Evolutionary conservation across 2,888 invertebrate genomes (phyloP).

Genomic region (Drosophila vallismaia): DNA sequence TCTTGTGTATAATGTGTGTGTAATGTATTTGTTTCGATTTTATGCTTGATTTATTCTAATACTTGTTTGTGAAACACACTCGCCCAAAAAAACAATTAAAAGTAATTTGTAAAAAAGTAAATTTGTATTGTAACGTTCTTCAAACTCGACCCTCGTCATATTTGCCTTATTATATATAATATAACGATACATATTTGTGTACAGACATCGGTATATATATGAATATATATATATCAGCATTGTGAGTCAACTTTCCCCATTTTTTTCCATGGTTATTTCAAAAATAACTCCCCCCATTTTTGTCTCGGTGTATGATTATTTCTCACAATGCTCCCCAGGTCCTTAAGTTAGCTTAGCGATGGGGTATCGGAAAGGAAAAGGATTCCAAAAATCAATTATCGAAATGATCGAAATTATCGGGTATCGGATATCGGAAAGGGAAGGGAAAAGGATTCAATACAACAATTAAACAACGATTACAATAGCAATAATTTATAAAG

Average conservation of each 20-base stretch:
- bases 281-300: constrained; percentile 22
- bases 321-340: constrained; percentile 18
- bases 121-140: constrained; percentile 19
- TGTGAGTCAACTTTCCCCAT: constrained; percentile 6
- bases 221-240: constrained; percentile 23
- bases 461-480: constrained; percentile 51
- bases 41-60: not conserved
- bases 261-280: constrained; percentile 26
- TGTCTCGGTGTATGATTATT: constrained; percentile 15
- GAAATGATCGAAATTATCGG: not conserved
- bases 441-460: constrained; percentile 10
- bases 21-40: not conserved
- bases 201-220: constrained; percentile 23
- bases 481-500: constrained; percentile 37
- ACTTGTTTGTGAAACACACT: constrained; percentile 11
- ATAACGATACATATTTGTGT: constrained; percentile 42
- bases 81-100: not conserved
- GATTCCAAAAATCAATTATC: not conserved
- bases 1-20: not conserved
- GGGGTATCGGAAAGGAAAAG: not conserved
- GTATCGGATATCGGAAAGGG: not conserved
- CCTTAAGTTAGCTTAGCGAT: constrained; percentile 25
- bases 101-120: constrained; percentile 2
- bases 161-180: constrained; percentile 79
- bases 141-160: constrained; percentile 47